Evolutionary conservation across 1,140 invertebrate genomes (phyloP), one percentile per base, ranked within the genome.

Genomic region (Formica selysi): DNA sequence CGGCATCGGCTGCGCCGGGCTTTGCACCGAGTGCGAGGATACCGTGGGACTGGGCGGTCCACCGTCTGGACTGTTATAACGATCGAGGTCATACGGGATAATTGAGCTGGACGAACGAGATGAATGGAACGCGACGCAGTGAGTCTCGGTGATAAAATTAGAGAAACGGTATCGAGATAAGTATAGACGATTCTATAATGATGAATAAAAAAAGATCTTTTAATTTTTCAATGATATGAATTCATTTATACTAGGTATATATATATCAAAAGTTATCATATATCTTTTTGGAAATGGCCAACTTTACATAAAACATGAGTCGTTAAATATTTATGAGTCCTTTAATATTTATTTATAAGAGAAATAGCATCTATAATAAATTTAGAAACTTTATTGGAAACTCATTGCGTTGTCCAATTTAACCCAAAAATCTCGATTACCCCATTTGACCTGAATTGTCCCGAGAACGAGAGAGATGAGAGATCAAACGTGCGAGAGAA

Each of bases 1-100:
- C 94, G 96, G 97, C 88, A 96, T 97, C 48, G 95, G 93, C 89
- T 94, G 94, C 85, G 87, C 93, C 87, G 88, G 92, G 81, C 87
- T 93, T 85, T 93, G 91, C 86, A 91, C 87, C 85, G 92, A 94
- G 81, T 91, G 92, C 71, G 93, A 93, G 76, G 95, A 94, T 74
- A 92, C 93, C 76, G 93, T 93, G 29, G 94, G 94, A 90, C 93
- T 94, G 70, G 94, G 94, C 7, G 94, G 93, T 76, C 93, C 94
- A 74, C 94, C 93, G 85, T 95, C 94, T 32, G 93, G 93, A 93
- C 94, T 95, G 84, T 85, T 19, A 48, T 68, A 85, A 89, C 61
- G 80, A 85, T 80, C 70, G 22, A 22, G 64, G 73, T 86, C 71
- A 65, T 32, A 61, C 32, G 29, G 22, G 48, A 26, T 70, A 44